Percentiles rank a stretch among this genome's conserved stretches.
Conservation (phyloP, 2,113 vertebrate species). For the Columba janthina region DNA sequence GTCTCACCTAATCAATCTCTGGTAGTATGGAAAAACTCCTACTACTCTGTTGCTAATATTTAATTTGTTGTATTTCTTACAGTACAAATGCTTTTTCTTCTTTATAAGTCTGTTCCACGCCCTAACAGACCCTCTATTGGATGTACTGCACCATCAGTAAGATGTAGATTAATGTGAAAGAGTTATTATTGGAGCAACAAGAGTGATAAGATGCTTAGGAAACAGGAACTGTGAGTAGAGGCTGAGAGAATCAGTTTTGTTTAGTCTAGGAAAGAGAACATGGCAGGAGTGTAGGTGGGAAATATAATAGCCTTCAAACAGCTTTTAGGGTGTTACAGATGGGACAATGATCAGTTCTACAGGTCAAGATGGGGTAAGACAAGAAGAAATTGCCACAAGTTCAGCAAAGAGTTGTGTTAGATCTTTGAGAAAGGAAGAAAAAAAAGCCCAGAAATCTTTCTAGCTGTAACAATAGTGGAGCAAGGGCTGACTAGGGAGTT, state of each 20-base stretch:
- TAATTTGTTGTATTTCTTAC: neutral
- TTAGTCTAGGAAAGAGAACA: conserved; percentile 34
- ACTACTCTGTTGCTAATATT: neutral
- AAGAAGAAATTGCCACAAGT: neutral
- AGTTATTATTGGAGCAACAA: neutral
- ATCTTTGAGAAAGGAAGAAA: neutral
- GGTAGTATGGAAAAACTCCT: neutral
- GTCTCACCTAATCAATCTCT: neutral
- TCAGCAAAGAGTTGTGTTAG: neutral
- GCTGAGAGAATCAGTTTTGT: neutral
- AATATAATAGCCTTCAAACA: neutral
- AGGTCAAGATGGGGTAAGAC: neutral
- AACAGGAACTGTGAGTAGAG: neutral
- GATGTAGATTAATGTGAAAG: neutral
- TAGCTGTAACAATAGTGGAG: neutral
- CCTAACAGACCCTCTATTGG: neutral
- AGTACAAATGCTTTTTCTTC: neutral
- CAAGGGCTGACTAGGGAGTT: neutral
- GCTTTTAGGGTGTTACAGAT: neutral
- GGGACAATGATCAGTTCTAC: neutral
- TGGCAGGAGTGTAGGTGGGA: neutral
- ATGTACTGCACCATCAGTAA: neutral
- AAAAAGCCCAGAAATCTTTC: neutral
- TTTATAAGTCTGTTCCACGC: neutral
- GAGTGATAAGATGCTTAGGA: neutral